Percentiles rank a stretch among this genome's conserved stretches.
These are phyloP conservation scores for Laticauda laticaudata DNA, from an alignment of 2,113 vertebrate species.

Conservation along the genomic window DNA sequence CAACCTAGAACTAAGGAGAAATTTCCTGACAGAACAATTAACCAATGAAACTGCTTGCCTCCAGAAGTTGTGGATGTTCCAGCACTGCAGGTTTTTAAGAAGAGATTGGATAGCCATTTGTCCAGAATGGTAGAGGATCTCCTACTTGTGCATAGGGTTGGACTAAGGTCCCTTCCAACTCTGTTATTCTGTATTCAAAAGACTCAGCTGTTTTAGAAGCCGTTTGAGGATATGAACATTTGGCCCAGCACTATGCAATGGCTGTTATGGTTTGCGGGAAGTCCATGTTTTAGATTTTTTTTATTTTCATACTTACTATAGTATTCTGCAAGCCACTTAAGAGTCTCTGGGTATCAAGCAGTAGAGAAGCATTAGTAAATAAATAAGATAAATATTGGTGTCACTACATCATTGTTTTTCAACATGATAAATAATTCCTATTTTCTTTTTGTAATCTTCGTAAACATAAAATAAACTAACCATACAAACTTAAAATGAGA, in stretches of 20 bases:
- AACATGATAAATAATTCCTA: neutral
- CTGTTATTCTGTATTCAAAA: neutral
- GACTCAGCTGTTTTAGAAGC: neutral
- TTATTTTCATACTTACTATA: neutral
- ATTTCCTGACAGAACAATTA: too few relatives aligned
- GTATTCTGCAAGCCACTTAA: neutral
- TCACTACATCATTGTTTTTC: neutral
- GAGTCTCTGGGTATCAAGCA: neutral
- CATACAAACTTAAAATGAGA: neutral
- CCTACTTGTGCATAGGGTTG: neutral
- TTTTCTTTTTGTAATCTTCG: neutral
- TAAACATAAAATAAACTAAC: neutral
- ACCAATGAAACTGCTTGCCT: too few relatives aligned
- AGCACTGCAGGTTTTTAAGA: neutral
- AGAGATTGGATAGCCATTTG: neutral
- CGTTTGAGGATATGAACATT: neutral
- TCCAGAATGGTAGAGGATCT: neutral
- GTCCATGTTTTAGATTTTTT: neutral
- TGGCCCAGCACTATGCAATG: neutral
- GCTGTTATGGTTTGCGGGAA: neutral
- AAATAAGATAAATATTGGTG: neutral
- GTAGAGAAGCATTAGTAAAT: neutral
- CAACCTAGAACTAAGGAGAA: too few relatives aligned
- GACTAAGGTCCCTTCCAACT: neutral
- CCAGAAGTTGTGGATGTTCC: too few relatives aligned